Conservation (phyloP, 2,113 vertebrate species). For the Hemiprocne comata region DNA sequence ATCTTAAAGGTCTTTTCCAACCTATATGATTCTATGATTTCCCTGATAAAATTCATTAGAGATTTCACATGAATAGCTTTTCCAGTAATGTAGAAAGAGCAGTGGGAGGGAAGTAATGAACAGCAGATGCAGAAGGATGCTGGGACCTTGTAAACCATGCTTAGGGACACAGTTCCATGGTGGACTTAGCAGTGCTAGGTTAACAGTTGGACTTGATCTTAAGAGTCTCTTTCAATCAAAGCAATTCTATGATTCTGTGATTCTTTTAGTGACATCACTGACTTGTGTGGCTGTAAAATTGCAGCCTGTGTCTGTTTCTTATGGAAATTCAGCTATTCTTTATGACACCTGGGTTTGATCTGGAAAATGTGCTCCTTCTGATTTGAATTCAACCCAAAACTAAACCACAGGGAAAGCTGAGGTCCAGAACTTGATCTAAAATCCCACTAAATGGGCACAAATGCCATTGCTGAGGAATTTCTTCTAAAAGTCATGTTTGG, state of each 20-base stretch:
- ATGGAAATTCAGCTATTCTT: neutral
- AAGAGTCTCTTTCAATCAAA: too few species aligned
- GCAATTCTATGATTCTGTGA: too few species aligned
- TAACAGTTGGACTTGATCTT: too few species aligned
- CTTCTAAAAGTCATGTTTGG: neutral
- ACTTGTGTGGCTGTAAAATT: neutral
- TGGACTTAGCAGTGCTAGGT: too few species aligned
- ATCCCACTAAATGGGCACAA: neutral
- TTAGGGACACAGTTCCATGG: too few species aligned
- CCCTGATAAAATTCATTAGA: neutral
- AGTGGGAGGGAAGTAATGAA: neutral
- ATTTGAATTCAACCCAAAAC: neutral
- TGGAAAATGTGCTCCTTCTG: constrained; percentile 9
- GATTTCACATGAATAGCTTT: neutral
- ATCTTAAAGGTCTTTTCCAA: neutral
- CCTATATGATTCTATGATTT: neutral
- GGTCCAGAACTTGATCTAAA: neutral
- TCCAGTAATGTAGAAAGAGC: neutral
- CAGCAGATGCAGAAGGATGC: neutral
- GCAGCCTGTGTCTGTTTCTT: neutral
- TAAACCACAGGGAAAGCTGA: constrained; percentile 7
- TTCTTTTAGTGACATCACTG: neutral
- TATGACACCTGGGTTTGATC: neutral
- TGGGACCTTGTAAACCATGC: neutral
- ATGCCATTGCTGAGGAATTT: neutral